Percentiles rank a stretch among this genome's conserved stretches.
phyloP scores from a whole-genome alignment of 2,888 invertebrate genomes.

The Lasioglossum figueresi region DNA sequence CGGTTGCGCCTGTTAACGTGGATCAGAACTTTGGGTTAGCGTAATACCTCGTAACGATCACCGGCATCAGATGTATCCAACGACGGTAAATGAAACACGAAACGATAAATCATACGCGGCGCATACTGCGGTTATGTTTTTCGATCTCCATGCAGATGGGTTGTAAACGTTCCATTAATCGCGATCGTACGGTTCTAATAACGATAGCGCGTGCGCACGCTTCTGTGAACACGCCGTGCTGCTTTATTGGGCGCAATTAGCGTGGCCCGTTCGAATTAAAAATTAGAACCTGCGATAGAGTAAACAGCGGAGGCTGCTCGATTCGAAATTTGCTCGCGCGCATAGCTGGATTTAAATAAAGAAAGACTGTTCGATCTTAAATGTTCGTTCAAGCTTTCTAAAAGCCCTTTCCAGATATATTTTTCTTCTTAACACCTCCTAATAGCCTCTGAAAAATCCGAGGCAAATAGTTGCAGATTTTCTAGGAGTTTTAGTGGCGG shows the following conservation, averaged over 20 bases:
- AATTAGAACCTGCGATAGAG: neutral
- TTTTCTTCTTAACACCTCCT: neutral
- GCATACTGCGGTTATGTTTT: conserved; percentile 55
- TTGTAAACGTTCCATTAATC: conserved; percentile 52
- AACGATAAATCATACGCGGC: conserved; percentile 60
- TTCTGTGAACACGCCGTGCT: neutral
- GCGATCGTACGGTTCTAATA: conserved; percentile 35
- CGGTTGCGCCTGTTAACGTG: conserved; percentile 31
- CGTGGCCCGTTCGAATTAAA: neutral
- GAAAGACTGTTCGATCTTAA: too few relatives aligned
- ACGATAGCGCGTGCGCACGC: conserved; percentile 8
- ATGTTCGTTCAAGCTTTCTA: too few relatives aligned
- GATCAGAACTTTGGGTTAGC: conserved; percentile 43
- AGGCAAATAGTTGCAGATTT: neutral
- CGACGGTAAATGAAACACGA: conserved; percentile 60
- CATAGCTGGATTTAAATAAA: neutral
- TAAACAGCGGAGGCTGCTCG: neutral
- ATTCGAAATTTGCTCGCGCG: neutral
- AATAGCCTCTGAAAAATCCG: neutral
- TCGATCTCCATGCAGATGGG: conserved; percentile 43
- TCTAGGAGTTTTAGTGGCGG: neutral
- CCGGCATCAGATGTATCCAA: conserved; percentile 56
- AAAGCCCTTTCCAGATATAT: neutral
- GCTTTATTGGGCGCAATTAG: conserved; percentile 33
- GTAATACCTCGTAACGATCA: conserved; percentile 60